These are phyloP conservation scores for Homarus americanus DNA, from an alignment of 1,140 invertebrate species.

Conservation along the genomic window DNA sequence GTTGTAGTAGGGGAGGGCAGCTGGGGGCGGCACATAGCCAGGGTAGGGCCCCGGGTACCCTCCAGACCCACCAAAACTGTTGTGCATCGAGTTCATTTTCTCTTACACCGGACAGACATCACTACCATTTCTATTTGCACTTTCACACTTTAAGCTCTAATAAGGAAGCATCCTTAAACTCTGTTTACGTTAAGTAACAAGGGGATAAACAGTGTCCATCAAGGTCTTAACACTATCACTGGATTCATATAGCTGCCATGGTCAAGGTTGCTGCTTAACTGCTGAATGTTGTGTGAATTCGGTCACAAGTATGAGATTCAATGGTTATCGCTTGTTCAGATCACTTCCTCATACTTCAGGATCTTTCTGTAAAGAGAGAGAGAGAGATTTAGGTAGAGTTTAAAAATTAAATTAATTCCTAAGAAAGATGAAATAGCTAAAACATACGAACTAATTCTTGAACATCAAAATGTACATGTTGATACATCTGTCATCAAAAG, in stretches of 20 bases:
- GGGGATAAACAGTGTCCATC: slow-evolving; percentile 18
- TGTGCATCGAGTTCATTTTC: slow-evolving; percentile 75
- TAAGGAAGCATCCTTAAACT: slow-evolving; percentile 34
- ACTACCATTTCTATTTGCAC: slow-evolving; percentile 49
- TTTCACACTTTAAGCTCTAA: slow-evolving; percentile 44
- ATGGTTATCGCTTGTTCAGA: slow-evolving; percentile 30
- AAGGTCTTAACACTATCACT: slow-evolving; percentile 44
- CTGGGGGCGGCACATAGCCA: slow-evolving; percentile 74
- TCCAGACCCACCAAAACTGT: slow-evolving; percentile 75
- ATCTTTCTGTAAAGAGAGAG: slow-evolving; percentile 41
- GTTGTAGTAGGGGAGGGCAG: slow-evolving; percentile 75
- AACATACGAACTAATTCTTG: not conserved
- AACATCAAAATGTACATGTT: not conserved
- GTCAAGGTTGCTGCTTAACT: slow-evolving; percentile 1
- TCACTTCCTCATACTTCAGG: slow-evolving; percentile 28
- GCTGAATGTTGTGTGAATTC: slow-evolving; percentile 28
- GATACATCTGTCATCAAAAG: no score
- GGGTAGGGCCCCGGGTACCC: slow-evolving; percentile 74
- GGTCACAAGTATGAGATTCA: slow-evolving; percentile 42
- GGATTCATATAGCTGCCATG: slow-evolving; percentile 37
- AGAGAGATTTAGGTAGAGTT: not conserved
- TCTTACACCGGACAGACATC: slow-evolving; percentile 61
- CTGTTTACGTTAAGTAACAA: slow-evolving; percentile 19
- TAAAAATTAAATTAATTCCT: no score
- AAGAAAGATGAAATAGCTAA: not conserved